Percentiles rank a stretch among this genome's conserved stretches.
These are phyloP conservation scores for Calliopsis andreniformis DNA, from an alignment of 1,140 invertebrate species.

Conservation along the genomic window DNA sequence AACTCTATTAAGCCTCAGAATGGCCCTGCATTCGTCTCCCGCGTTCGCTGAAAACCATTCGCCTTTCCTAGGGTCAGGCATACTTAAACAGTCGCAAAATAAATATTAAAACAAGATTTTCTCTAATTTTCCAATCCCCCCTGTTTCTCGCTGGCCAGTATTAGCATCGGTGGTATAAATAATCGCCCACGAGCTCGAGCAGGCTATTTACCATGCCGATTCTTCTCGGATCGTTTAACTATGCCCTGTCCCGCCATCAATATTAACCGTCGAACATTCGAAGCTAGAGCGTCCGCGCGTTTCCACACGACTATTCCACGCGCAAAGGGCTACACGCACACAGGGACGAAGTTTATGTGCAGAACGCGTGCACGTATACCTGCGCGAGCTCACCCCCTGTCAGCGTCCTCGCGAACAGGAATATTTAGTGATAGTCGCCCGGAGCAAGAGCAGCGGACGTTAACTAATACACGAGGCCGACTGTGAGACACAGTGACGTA, in stretches of 20 bases:
- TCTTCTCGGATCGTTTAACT: slow-evolving; percentile 61
- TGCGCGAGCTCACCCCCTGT: slow-evolving; percentile 69
- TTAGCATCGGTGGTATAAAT: slow-evolving; percentile 53
- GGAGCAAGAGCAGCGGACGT: slow-evolving; percentile 70
- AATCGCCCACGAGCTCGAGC: slow-evolving; percentile 49
- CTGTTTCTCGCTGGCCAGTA: no score
- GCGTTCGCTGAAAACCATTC: no score
- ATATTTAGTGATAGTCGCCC: slow-evolving; percentile 80
- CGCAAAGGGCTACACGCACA: background rate
- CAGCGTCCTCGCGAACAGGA: slow-evolving; percentile 73
- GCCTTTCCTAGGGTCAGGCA: no score
- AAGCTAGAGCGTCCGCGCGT: slow-evolving; percentile 60
- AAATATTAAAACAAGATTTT: no score
- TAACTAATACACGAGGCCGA: slow-evolving; percentile 70
- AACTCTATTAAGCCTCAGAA: no score
- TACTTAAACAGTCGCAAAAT: no score
- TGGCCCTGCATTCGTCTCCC: no score
- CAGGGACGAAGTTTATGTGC: background rate
- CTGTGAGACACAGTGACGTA: slow-evolving; percentile 75
- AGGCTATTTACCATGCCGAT: slow-evolving; percentile 63
- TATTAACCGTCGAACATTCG: slow-evolving; percentile 75
- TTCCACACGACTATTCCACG: slow-evolving; percentile 25
- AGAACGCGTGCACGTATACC: slow-evolving; percentile 44
- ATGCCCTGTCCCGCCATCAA: slow-evolving; percentile 76
- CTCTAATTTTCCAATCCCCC: no score